Base-by-base conservation (phyloP, 2,797 vertebrate species). In the Spea hammondii region DNA sequence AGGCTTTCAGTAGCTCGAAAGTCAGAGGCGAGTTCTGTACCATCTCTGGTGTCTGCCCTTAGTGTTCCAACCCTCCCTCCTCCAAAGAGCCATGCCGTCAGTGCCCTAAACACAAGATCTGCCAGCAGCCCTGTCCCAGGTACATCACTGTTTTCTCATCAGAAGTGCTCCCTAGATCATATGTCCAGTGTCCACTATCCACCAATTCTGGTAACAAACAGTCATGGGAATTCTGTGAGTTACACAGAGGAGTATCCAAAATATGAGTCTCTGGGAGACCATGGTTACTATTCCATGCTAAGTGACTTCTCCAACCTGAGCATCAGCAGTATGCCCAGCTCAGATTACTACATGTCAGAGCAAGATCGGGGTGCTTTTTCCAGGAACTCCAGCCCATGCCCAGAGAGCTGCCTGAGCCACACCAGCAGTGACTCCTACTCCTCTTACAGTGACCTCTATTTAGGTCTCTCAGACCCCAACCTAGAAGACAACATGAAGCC, bases 141-240 rank as follows among this genome's bases (percentile, higher is more conserved):
- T 78, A 97, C 96, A 77, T 90, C 96, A 86, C 96, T 97, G 89
- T 99, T 98, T 69, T 87, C 93, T n/a, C 92, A 93, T 86, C 96
- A 96, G 89, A 96, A 95, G 88, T 95, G 96, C 79, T 93, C 92
- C 13, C 86, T 99, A 85, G 98, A 99, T 86, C 97, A 99, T 86
- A 95, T 96, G 90, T 93, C 95, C 74, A 98, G 96, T 84, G 91
- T 98, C 85, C 96, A 98, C 83, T 99, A 98, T 84, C 97, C 97
- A 51, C 98, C 98, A n/a, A 99, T 99, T 86, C 88, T 99, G 88
- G 97, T 99, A 86, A 99, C 98, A 67, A 98, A 98, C 83, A 99
- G 96, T 89, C 98, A 99, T 51, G 98, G 98, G 69, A 92, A 94
- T 83, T 95, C 98, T 65, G 89, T 99, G 72, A 96, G 92, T 67